A percentile compares a stretch with the other conserved stretches of the same genome.
phyloP scores from a whole-genome alignment of 2,113 vertebrate genomes.

The Gorsachius goisagi region DNA sequence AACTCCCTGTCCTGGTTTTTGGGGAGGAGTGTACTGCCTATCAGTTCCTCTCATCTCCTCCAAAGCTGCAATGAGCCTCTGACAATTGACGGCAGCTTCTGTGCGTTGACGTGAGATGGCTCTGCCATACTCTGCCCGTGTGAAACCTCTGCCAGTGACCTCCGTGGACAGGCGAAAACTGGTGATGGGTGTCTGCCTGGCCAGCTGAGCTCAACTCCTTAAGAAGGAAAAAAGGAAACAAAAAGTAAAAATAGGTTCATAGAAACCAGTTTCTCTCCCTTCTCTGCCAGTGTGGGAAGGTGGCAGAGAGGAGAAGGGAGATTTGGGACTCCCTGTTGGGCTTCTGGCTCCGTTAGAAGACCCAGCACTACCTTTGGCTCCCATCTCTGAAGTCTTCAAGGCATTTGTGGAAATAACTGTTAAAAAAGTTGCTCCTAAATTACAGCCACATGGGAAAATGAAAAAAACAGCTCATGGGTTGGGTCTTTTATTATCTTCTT shows the following conservation, averaged over 20 bases:
- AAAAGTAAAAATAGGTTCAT: accelerated
- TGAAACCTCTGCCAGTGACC: neutral
- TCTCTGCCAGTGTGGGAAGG: neutral
- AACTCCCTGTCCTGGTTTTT: neutral
- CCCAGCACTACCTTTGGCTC: neutral
- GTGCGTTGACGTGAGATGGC: accelerated
- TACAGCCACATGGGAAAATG: neutral
- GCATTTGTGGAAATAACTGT: neutral
- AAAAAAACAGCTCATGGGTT: neutral
- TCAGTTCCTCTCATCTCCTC: neutral
- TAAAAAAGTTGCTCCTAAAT: neutral
- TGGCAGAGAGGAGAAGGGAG: neutral
- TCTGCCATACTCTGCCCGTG: neutral
- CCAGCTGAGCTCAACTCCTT: neutral
- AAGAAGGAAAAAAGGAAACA: too few relatives aligned
- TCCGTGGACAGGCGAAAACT: neutral
- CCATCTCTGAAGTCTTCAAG: neutral
- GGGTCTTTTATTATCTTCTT: neutral
- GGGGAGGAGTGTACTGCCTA: neutral
- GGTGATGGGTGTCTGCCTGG: neutral
- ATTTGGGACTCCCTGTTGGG: accelerated
- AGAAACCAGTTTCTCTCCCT: neutral
- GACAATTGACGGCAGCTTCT: neutral
- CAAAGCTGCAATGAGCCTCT: neutral
- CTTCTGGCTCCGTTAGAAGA: neutral